phyloP scores from a whole-genome alignment of 2,888 invertebrate species.

The Leptinotarsa peninsularis region DNA sequence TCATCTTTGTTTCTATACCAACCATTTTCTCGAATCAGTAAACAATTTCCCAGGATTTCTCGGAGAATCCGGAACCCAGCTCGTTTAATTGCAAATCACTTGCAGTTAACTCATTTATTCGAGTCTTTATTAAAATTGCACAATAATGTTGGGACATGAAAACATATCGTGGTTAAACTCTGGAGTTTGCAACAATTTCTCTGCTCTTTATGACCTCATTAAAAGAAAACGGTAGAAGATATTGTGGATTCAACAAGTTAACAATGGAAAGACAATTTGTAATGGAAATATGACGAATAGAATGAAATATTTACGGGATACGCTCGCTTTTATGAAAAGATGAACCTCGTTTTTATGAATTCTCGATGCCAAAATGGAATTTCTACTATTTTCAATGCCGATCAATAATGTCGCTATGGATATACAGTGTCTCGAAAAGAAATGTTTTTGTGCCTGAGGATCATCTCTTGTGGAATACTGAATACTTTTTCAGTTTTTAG shows the following conservation, averaged over 20 bases:
- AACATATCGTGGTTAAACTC: background rate
- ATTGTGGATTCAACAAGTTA: conserved; percentile 25
- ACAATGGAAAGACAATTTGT: conserved; percentile 11
- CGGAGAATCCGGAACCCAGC: background rate
- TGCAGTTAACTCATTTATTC: background rate
- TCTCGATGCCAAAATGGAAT: background rate
- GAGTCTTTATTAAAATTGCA: background rate
- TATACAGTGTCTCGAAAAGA: background rate
- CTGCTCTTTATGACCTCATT: background rate
- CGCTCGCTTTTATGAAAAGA: background rate
- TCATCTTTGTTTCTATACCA: too few species aligned
- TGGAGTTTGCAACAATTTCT: conserved; percentile 2
- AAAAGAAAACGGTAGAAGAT: background rate
- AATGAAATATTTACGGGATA: conserved; percentile 17
- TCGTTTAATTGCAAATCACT: background rate
- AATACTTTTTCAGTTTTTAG: too few species aligned
- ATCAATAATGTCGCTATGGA: background rate
- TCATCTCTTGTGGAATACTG: too few species aligned
- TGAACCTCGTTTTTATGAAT: background rate
- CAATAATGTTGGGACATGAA: background rate
- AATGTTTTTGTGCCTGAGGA: background rate
- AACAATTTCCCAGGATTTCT: background rate
- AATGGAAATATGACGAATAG: conserved; percentile 10
- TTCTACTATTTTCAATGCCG: background rate
- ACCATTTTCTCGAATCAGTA: too few species aligned